Percentiles rank a stretch among this genome's conserved stretches.
Evolutionary conservation across 2,113 vertebrate species (phyloP).

Genomic region (Dascyllus trimaculatus): DNA sequence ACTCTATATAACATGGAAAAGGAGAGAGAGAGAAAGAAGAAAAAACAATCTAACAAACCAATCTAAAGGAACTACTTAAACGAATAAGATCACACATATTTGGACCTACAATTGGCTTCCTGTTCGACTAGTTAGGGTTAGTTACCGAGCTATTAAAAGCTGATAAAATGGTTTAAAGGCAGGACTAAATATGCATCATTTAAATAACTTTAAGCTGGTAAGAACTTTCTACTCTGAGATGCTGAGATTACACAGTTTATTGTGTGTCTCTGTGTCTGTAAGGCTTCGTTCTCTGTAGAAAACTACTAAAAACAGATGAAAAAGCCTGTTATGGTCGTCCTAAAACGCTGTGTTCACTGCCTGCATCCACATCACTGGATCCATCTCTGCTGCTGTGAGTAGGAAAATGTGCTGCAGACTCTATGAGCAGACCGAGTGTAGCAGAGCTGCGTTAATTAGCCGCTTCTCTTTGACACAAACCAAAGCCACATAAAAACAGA

Average conservation of each 20-base stretch:
- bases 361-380: neutral
- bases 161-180: too few species aligned
- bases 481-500: constrained; percentile 52
- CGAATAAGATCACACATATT: too few species aligned
- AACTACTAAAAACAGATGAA: neutral
- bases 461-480: constrained; percentile 47
- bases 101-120: too few species aligned
- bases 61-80: too few species aligned
- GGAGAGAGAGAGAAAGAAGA: too few species aligned
- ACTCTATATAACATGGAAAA: too few species aligned
- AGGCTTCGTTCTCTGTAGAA: neutral
- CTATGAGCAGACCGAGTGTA: neutral
- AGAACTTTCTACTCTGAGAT: neutral
- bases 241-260: neutral
- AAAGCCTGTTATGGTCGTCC: too few species aligned
- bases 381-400: neutral
- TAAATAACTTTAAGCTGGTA: too few species aligned
- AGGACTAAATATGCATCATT: too few species aligned
- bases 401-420: constrained; percentile 42
- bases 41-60: too few species aligned
- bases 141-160: too few species aligned
- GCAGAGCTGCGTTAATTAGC: constrained; percentile 51
- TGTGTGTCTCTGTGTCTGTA: neutral
- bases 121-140: too few species aligned
- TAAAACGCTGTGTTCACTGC: neutral